Evolutionary conservation across 2,888 invertebrate species (phyloP).

Genomic region (Onchidella celtica): DNA sequence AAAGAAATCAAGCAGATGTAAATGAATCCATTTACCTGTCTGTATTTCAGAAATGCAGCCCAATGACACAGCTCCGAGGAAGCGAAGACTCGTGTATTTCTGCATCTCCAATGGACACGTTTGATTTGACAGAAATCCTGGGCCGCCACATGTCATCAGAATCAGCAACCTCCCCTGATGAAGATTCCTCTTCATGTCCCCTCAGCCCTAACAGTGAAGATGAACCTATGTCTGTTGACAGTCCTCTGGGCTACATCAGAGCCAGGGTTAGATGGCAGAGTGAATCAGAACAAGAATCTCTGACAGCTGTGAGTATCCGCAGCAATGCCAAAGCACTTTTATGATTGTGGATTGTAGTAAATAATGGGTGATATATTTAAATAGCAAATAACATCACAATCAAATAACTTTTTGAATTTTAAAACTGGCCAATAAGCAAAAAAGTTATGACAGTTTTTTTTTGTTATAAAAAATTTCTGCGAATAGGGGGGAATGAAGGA

Average conservation of each 20-base stretch:
- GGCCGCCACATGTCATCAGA: slow-evolving; percentile 64
- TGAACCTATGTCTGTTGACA: slow-evolving; percentile 70
- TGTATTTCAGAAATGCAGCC: slow-evolving; percentile 36
- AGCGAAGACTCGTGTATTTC: slow-evolving; percentile 78
- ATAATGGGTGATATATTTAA: no score
- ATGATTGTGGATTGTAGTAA: no score
- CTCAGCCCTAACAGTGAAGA: slow-evolving; percentile 63
- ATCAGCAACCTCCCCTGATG: slow-evolving; percentile 46
- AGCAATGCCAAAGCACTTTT: no score
- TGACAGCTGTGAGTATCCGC: slow-evolving; percentile 70
- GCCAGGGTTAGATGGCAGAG: slow-evolving; percentile 59
- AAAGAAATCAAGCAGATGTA: no score
- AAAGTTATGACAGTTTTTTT: no score
- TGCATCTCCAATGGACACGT: slow-evolving; percentile 76
- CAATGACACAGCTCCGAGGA: slow-evolving; percentile 76
- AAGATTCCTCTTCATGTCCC: slow-evolving; percentile 37
- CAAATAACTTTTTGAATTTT: no score
- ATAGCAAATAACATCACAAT: no score
- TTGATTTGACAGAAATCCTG: slow-evolving; percentile 77
- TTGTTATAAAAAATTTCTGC: no score
- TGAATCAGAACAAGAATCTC: slow-evolving; percentile 59
- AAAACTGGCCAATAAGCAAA: no score
- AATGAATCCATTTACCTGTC: no score
- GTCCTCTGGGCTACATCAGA: slow-evolving; percentile 57
- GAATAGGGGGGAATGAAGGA: no score